phyloP scores from a whole-genome alignment of 2,797 vertebrate genomes.

The Cuculus canorus region DNA sequence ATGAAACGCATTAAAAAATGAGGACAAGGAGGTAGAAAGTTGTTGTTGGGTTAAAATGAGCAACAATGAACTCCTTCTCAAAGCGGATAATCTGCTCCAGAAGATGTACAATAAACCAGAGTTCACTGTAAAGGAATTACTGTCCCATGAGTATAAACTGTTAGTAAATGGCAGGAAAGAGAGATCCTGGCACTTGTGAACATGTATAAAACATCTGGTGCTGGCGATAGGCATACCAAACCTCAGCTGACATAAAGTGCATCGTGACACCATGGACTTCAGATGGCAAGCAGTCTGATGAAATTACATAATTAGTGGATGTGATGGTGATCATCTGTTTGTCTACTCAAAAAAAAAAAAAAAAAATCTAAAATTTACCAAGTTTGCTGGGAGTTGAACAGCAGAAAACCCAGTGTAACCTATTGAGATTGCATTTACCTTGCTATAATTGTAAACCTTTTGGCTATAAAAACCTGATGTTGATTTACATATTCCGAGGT shows the following conservation, averaged over 20 bases:
- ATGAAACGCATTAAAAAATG: constrained; percentile 13
- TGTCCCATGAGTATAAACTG: constrained; percentile 28
- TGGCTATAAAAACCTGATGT: background rate
- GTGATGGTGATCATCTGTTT: background rate
- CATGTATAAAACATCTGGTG: constrained; percentile 39
- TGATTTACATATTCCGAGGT: background rate
- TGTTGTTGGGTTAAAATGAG: background rate
- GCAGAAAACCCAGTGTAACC: background rate
- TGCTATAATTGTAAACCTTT: background rate
- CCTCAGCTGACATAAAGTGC: background rate
- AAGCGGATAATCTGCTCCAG: background rate
- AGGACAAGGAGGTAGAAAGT: background rate
- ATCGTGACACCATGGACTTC: background rate
- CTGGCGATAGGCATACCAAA: background rate
- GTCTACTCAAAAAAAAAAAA: background rate
- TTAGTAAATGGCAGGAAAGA: constrained; percentile 45
- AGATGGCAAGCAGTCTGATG: background rate
- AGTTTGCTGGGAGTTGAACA: background rate
- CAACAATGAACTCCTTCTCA: background rate
- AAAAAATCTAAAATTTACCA: background rate
- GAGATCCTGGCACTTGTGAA: constrained; percentile 24
- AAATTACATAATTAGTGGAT: background rate
- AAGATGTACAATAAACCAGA: background rate
- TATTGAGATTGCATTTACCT: background rate
- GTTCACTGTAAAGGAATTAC: background rate